These are phyloP conservation scores for Nomada goodeniana DNA, from an alignment of 2,888 invertebrate genomes.

Conservation along the genomic window DNA sequence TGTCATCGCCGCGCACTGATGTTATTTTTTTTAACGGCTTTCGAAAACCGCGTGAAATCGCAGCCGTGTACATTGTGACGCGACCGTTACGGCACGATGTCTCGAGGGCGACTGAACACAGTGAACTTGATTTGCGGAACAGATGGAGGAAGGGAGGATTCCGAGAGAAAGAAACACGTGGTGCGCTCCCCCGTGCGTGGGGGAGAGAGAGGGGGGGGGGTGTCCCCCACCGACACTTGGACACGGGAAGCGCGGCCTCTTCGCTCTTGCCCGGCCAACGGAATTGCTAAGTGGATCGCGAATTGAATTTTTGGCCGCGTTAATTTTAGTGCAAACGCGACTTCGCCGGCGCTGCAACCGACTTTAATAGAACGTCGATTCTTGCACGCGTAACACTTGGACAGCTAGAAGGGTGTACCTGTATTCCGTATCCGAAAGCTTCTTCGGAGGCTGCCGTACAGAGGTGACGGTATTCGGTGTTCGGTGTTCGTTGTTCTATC, in stretches of 20 bases:
- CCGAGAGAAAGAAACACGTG: conserved; percentile 55
- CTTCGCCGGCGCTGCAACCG: background rate
- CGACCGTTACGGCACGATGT: conserved; percentile 21
- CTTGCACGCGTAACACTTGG: too few relatives aligned
- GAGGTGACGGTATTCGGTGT: too few relatives aligned
- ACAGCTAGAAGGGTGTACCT: too few relatives aligned
- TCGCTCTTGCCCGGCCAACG: conserved; percentile 4
- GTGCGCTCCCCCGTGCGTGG: conserved; percentile 36
- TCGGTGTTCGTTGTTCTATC: too few relatives aligned
- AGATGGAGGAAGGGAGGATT: conserved; percentile 48
- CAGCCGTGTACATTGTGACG: background rate
- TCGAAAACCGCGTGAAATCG: conserved; percentile 2
- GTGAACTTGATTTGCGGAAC: conserved; percentile 60
- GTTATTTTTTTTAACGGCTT: background rate
- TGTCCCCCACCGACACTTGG: conserved; percentile 6
- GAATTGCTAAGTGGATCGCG: conserved; percentile 11
- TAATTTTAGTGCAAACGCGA: background rate
- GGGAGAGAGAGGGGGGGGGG: conserved; percentile 39
- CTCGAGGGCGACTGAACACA: conserved; percentile 59
- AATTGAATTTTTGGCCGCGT: conserved; percentile 1
- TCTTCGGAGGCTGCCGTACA: too few relatives aligned
- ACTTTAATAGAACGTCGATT: background rate
- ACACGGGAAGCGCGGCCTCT: background rate
- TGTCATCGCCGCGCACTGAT: background rate
- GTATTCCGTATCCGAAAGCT: too few relatives aligned